Evolutionary conservation across 1,140 invertebrate species (phyloP).

Genomic region (Apis dorsata): DNA sequence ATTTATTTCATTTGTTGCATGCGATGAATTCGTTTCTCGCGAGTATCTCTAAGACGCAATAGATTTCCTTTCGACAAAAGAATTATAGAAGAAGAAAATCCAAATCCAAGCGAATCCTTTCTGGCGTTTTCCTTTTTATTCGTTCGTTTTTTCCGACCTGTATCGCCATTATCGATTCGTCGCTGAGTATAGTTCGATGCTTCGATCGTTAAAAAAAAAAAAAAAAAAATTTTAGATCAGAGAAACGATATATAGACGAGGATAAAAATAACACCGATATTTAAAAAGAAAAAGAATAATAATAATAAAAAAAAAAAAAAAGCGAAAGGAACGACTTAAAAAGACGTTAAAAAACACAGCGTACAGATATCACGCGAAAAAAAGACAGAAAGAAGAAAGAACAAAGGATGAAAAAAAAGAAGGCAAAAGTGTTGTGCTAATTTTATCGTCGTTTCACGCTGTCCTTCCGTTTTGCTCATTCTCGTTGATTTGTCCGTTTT

Average conservation of each 20-base stretch:
- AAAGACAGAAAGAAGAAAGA: not conserved
- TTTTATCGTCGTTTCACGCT: constrained; percentile 10
- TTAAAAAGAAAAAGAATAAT: not conserved
- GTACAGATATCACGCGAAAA: too few relatives aligned
- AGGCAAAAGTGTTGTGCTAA: not conserved
- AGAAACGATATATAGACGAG: not conserved
- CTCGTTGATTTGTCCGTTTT: constrained; percentile 23
- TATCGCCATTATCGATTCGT: not conserved
- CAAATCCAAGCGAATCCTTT: not conserved
- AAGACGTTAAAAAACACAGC: not conserved
- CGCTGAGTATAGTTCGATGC: not conserved
- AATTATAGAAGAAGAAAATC: not conserved
- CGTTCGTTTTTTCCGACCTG: not conserved
- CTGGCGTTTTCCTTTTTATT: not conserved
- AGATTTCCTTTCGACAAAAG: not conserved
- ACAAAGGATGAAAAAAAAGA: not conserved
- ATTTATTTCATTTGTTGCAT: not conserved
- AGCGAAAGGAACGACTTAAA: not conserved
- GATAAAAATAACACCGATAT: not conserved
- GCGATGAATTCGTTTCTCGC: constrained; percentile 8
- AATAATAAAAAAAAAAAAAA: not conserved
- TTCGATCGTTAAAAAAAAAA: not conserved
- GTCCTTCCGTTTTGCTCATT: constrained; percentile 16
- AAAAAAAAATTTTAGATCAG: not conserved
- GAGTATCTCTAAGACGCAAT: not conserved